Conservation (phyloP, 2,888 invertebrate species). For the Rotaria magnacalcarata region DNA sequence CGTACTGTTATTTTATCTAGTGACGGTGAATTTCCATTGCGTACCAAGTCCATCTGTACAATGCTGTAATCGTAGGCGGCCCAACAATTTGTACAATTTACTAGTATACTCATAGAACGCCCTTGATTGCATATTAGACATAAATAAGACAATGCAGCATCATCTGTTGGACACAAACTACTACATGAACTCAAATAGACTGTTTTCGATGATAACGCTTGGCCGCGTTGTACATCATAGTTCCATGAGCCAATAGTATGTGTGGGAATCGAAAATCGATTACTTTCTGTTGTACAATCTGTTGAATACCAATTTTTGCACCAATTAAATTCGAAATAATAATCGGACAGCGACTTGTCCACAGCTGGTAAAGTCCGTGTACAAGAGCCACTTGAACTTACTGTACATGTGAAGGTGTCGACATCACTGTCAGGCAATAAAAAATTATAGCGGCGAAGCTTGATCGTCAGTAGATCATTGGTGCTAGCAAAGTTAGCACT, state of each 20-base stretch:
- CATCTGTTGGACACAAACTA: background rate
- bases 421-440: background rate
- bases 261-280: background rate
- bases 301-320: background rate
- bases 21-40: background rate
- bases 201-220: background rate
- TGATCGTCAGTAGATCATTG: background rate
- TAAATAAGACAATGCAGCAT: background rate
- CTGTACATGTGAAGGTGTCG: background rate
- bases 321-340: background rate
- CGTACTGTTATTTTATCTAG: background rate
- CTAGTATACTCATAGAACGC: background rate
- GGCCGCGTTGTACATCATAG: background rate
- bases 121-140: background rate
- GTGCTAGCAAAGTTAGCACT: background rate
- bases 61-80: background rate
- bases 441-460: background rate
- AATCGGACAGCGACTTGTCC: background rate
- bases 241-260: background rate
- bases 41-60: background rate
- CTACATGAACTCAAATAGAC: background rate
- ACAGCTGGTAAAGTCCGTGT: background rate
- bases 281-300: background rate
- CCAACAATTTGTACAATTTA: background rate
- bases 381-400: background rate